Base-by-base conservation (phyloP, 1,140 invertebrate species). In the Parapsyche elsis region DNA sequence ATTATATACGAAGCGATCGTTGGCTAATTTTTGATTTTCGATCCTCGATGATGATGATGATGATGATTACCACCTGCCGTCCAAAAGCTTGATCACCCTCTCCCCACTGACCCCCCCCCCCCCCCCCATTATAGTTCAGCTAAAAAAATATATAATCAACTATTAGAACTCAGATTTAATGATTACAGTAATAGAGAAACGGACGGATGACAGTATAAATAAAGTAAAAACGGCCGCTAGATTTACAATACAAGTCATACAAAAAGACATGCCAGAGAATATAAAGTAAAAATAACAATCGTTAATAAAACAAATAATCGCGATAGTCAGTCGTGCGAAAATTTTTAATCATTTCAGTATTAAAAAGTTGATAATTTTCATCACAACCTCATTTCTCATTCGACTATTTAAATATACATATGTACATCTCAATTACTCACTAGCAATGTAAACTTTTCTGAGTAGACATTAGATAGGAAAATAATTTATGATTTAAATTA, bases 41-140 rank as follows among this genome's bases (percentile, higher is more conserved):
- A 76, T 78, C 76, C 67, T 19, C 71, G 12, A 74, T 21, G 16
- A 61, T 61, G 16, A 53, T 67, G 24, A 67, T 67, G 24, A 26
- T 78, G 79, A 67, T 67, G 24, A 26, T 78, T 76, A 79, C 82
- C 80, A 81, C 80, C 82, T 83, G 80, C 82, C 82, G 82, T 83
- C 82, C 82, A 83, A 64, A 67, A 80, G 67, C 75, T 77, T 26
- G 44, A 77, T 57, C 53, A 77, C 75, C 57, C 23, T 57, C 75
- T 10, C 26, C 24, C 64, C 9, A 5, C 12, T 2, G 7, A 1
- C 30, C 30, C 30, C 30, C 30, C 30, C 30, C 30, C 57, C 57
- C 57, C 57, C 21, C 16, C 57, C 9, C 57, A 19, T 19, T n/a
- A 61, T 61, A 61, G 57, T 61, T 61, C n/a, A 21, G 16, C 57